Evolutionary conservation across 2,888 invertebrate genomes (phyloP), one percentile per base, ranked within the genome.

Genomic region (Agrochola lychnidis): DNA sequence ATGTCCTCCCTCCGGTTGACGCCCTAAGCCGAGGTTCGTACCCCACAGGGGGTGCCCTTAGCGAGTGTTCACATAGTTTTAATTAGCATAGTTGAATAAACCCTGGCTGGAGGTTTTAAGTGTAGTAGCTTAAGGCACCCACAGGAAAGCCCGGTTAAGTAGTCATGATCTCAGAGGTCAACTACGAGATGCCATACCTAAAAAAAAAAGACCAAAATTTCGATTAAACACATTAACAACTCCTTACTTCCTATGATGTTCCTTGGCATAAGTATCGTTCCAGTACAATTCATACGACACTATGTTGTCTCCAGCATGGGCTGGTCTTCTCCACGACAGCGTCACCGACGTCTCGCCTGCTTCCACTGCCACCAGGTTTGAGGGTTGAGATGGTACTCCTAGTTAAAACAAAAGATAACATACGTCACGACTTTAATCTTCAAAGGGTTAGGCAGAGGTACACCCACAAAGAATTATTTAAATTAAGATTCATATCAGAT

Each of bases 331-430:
- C 99, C 99, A 99, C 88, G 98, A 98, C 90, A 99, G 97, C 78
- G 98, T 98, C 76, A 99, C 98, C 79, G 98, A 98, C 71, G 99
- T 99, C 94, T 99, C 99, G 71, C 99, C 99, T 74, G 98, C 98
- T 92, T 99, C 98, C 81, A 98, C 98, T 22, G 98, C 98, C 88
- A 98, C 97, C 91, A 99, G 97, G 97, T 98, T 98, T 89, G 98
- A 98, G 22, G 99, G 99, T 95, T 99, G 99, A 83, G 99, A 99
- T 71, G 99, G 99, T 84, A 99, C 99, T 97, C 99, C 99, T 98
- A 83, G 40, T 19, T 70, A 3, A 57, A 10, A 77, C 5, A 22
- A 40, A 1, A 9, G 1, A 36, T 14, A n/a, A 53, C 4, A 53
- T 14, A 14, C 5, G 14, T 56, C 56, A 14, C n/a, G 14, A 5